These are phyloP conservation scores for Limonius californicus DNA, from an alignment of 1,140 invertebrate species.

Conservation along the genomic window DNA sequence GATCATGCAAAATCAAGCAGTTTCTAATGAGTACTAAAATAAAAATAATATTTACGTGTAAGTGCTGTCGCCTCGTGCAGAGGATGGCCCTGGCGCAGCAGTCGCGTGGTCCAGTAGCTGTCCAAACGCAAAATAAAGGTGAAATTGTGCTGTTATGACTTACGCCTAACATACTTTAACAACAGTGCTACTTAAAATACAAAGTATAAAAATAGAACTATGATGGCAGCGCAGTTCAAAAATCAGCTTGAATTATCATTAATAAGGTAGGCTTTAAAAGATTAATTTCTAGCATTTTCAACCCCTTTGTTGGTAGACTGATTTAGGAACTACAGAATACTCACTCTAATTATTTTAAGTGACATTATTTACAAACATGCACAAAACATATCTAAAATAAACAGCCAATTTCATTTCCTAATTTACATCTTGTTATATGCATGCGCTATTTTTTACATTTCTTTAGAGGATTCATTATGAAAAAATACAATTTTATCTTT, in stretches of 20 bases:
- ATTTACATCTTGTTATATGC: not conserved
- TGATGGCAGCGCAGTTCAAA: not conserved
- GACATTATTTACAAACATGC: not conserved
- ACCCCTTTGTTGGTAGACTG: too few relatives aligned
- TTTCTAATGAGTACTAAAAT: too few relatives aligned
- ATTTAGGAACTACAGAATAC: not conserved
- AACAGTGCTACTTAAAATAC: slow-evolving; percentile 29
- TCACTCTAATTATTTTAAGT: not conserved
- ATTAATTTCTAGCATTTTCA: too few relatives aligned
- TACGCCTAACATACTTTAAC: slow-evolving; percentile 27
- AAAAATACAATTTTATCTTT: too few relatives aligned
- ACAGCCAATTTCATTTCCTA: not conserved
- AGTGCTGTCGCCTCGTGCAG: slow-evolving; percentile 47
- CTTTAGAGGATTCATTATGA: too few relatives aligned
- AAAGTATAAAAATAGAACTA: not conserved
- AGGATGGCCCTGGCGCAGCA: slow-evolving; percentile 38
- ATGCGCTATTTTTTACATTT: too few relatives aligned
- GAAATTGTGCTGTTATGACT: slow-evolving; percentile 39
- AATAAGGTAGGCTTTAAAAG: too few relatives aligned
- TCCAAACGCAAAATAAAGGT: slow-evolving; percentile 50
- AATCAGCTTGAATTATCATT: too few relatives aligned
- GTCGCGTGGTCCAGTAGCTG: slow-evolving; percentile 60
- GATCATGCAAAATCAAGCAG: too few relatives aligned
- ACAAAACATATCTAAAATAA: not conserved
- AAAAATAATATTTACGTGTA: slow-evolving; percentile 55